Conservation (phyloP, 2,888 invertebrate genomes). For the Teleogryllus oceanicus region DNA sequence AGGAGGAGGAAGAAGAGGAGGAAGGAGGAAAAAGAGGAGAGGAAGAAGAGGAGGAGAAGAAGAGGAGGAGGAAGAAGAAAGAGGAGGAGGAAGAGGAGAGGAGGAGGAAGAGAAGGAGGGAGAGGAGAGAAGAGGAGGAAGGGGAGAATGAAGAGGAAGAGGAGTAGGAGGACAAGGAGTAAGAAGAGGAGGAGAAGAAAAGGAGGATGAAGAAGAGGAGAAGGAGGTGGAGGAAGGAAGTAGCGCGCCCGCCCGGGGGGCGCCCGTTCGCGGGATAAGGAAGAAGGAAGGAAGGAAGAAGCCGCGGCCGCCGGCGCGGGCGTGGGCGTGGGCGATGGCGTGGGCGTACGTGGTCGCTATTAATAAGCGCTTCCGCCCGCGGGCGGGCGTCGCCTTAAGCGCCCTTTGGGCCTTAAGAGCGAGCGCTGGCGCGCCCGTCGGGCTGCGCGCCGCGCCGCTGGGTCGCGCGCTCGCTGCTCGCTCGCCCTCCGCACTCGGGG, state of each 20-base stretch:
- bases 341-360: background rate
- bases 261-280: background rate
- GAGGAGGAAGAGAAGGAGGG: background rate
- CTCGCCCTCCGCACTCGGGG: too few species aligned
- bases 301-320: background rate
- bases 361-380: slow-evolving; percentile 18
- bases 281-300: too few species aligned
- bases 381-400: slow-evolving; percentile 11
- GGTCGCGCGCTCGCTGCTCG: too few species aligned
- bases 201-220: too few species aligned
- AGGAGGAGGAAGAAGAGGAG: background rate
- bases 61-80: background rate
- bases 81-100: background rate
- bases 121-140: background rate
- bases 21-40: background rate
- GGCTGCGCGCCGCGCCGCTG: too few species aligned
- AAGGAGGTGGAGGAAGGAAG: too few species aligned
- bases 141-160: background rate
- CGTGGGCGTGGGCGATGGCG: background rate
- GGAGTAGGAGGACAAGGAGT: background rate
- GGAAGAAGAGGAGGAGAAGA: background rate
- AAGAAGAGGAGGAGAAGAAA: background rate
- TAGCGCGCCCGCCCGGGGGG: background rate
- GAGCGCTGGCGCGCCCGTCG: background rate
- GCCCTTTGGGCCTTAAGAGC: background rate